Evolutionary conservation across 2,888 invertebrate genomes (phyloP), one percentile per base, ranked within the genome.

Genomic region (Julus scandinavius): DNA sequence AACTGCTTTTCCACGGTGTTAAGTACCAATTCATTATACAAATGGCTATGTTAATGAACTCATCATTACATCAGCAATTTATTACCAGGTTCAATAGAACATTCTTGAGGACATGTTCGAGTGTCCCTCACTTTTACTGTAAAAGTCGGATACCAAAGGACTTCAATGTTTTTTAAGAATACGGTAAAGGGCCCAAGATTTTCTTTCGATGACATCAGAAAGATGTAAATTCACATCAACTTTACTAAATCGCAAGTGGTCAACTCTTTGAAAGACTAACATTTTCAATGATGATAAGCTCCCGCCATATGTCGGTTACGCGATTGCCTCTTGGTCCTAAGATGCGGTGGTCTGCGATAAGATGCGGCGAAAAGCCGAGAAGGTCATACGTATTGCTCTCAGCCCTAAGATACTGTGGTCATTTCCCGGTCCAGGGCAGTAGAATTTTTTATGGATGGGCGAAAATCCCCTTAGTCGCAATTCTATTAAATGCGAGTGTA

Each of bases 41-140:
- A 17, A 72, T 72, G 29, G 29, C 72, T 72, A 72, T 72, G 72
- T 72, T 29, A 72, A 72, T 72, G 72, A 72, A 72, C 72, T 72
- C 72, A 49, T 49, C 49, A 49, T 49, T 49, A 49, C 49, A 49
- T 49, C 49, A 49, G 49, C 49, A 72, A 72, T 29, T 72, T 72
- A 72, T 72, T 72, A 72, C 17, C 20, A 29, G 29, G 72, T 72
- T 72, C 72, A 72, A 72, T 72, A 29, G 72, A 72, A 72, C 29
- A 72, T 72, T 29, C 72, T 72, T 29, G 15, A 72, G 72, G 5
- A 72, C 72, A 72, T 4, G 72, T 72, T 72, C 29, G 29, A 72
- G 72, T 29, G 9, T 72, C 29, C 72, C 17, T 29, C 72, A 29
- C 29, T 29, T 11, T 3, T 72, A 9, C 72, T 72, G 72, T 29